Conservation (phyloP, 2,113 vertebrate genomes). For the Heterocephalus glaber region DNA sequence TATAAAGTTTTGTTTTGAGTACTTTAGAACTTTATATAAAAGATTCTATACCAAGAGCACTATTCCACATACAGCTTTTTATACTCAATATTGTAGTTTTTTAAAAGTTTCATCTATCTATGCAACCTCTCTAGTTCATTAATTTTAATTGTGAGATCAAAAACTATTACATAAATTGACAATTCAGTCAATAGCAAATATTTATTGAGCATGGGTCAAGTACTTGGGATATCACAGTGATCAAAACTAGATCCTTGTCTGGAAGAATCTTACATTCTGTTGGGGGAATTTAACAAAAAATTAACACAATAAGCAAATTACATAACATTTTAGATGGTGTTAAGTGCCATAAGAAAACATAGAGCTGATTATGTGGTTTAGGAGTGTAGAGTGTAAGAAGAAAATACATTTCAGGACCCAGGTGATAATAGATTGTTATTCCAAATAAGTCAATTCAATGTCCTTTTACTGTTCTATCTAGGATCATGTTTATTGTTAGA, state of each 20-base stretch:
- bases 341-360: not conserved
- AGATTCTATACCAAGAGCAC: not conserved
- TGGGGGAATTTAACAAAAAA: not conserved
- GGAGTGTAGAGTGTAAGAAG: not conserved
- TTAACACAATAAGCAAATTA: not conserved
- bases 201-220: not conserved
- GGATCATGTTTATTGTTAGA: not conserved
- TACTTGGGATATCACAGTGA: not conserved
- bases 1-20: not conserved
- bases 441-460: too few relatives aligned
- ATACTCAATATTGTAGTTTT: not conserved
- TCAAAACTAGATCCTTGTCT: not conserved
- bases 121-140: not conserved
- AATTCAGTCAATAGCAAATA: not conserved
- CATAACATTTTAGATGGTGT: not conserved
- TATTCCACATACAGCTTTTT: not conserved
- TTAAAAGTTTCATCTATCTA: not conserved
- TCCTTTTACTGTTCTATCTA: not conserved
- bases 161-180: not conserved
- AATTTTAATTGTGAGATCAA: not conserved
- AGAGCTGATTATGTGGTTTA: not conserved
- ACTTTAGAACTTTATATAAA: slow-evolving; percentile 8
- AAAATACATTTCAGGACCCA: not conserved
- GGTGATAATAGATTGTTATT: not conserved
- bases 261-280: not conserved